Conservation (phyloP, 2,797 vertebrate genomes). For the Squalus acanthias region DNA sequence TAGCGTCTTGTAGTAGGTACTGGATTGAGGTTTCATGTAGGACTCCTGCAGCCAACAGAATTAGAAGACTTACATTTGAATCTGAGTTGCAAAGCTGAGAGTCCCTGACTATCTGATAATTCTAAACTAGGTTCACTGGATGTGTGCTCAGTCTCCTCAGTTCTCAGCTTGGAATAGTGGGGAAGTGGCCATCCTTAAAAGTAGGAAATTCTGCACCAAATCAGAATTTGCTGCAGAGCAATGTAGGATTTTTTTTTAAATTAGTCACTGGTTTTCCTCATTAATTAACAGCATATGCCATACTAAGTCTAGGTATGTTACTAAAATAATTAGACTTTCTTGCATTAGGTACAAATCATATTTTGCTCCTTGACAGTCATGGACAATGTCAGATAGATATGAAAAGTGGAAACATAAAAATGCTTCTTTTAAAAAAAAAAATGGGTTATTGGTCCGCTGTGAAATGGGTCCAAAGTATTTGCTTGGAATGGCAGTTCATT, state of each 20-base stretch:
- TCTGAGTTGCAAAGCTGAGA: too few relatives aligned
- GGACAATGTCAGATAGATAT: not conserved
- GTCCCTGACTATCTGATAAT: too few relatives aligned
- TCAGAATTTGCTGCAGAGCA: not conserved
- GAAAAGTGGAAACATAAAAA: not conserved
- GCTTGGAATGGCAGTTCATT: not conserved
- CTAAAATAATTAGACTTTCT: not conserved
- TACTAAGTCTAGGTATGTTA: not conserved
- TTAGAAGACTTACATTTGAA: too few relatives aligned
- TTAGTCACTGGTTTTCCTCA: not conserved
- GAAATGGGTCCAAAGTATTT: not conserved
- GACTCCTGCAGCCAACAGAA: too few relatives aligned
- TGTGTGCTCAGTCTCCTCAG: too few relatives aligned
- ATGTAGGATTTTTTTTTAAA: not conserved
- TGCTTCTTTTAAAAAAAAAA: not conserved
- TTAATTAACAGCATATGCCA: not conserved
- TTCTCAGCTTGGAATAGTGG: too few relatives aligned
- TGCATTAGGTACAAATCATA: not conserved
- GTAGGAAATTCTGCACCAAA: too few relatives aligned
- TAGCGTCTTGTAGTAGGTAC: too few relatives aligned
- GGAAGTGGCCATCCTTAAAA: too few relatives aligned
- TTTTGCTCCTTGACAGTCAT: not conserved
- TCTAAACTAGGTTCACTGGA: too few relatives aligned
- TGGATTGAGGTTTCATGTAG: too few relatives aligned
- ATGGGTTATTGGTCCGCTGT: not conserved